Conservation (phyloP, 2,113 vertebrate genomes). For the Axis porcinus region DNA sequence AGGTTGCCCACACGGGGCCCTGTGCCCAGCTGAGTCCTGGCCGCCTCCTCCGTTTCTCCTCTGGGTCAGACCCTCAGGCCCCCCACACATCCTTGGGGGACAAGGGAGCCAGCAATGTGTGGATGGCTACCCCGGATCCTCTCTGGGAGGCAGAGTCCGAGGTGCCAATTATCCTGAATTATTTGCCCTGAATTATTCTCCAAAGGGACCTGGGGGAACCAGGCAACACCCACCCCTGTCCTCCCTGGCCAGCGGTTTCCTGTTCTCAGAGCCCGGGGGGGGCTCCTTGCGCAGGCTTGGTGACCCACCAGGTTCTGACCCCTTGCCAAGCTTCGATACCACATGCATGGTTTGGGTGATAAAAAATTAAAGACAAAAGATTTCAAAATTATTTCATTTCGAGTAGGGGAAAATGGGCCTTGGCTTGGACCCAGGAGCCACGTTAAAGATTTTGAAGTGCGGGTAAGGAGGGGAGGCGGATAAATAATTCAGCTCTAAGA, state of each 20-base stretch:
- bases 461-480: conserved; percentile 68
- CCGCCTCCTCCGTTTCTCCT: not conserved
- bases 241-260: not conserved
- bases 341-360: conserved; percentile 2
- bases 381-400: conserved; percentile 67
- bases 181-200: not conserved
- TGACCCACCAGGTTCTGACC: not conserved
- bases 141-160: accelerated
- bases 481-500: conserved; percentile 81
- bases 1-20: not conserved
- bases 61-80: not conserved
- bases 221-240: not conserved
- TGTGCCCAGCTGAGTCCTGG: not conserved
- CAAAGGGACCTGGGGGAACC: not conserved
- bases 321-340: not conserved
- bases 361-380: conserved; percentile 72
- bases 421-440: conserved; percentile 63
- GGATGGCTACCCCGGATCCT: not conserved
- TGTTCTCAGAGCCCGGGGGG: not conserved
- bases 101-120: accelerated
- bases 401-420: conserved; percentile 10
- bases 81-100: not conserved
- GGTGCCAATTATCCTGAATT: not conserved
- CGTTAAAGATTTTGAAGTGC: conserved; percentile 75
- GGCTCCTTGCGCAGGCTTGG: not conserved